phyloP scores from a whole-genome alignment of 2,888 invertebrate species.

The Amphiduros pacificus region DNA sequence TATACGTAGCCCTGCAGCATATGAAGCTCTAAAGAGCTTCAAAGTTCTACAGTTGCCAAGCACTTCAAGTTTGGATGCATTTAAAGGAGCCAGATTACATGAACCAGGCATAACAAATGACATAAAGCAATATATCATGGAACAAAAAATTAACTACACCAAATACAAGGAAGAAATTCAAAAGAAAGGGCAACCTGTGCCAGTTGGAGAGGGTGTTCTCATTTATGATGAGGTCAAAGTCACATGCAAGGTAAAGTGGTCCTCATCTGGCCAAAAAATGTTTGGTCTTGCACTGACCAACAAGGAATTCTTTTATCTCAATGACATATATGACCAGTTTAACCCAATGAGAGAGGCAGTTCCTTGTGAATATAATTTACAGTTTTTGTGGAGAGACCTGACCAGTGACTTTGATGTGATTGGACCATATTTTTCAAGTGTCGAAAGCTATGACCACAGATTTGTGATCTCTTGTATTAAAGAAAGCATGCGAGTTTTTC shows the following conservation, averaged over 20 bases:
- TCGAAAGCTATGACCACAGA: neutral
- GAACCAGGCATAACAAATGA: too few species aligned
- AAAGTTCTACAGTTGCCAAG: too few species aligned
- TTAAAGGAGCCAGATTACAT: too few species aligned
- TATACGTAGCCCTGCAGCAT: too few species aligned
- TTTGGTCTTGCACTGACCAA: neutral
- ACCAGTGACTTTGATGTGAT: neutral
- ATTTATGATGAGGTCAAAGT: neutral
- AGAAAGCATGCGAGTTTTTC: neutral
- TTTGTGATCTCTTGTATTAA: neutral
- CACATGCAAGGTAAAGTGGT: neutral
- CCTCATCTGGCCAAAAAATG: neutral
- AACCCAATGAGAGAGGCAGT: neutral
- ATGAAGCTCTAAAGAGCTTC: too few species aligned
- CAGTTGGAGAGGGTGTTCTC: too few species aligned
- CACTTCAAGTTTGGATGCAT: too few species aligned
- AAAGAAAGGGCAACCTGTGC: too few species aligned
- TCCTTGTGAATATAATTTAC: neutral
- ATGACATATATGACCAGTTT: neutral
- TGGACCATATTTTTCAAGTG: neutral
- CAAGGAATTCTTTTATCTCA: neutral
- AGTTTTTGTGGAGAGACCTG: constrained; percentile 1
- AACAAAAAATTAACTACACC: too few species aligned
- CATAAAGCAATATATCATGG: too few species aligned
- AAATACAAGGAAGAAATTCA: too few species aligned